phyloP scores from a whole-genome alignment of 2,888 invertebrate genomes.

The Tachina grossa region DNA sequence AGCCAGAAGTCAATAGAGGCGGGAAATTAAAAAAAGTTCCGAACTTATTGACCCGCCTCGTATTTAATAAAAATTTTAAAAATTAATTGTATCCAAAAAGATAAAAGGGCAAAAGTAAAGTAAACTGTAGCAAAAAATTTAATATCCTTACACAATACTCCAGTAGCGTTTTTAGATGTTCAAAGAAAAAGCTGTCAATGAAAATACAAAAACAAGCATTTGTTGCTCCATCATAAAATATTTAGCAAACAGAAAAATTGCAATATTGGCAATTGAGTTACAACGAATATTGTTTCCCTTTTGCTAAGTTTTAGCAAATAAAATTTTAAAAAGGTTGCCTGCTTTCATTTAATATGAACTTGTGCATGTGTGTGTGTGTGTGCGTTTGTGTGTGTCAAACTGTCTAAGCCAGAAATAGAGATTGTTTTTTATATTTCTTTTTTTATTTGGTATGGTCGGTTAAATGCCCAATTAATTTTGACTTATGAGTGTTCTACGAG shows the following conservation, averaged over 20 bases:
- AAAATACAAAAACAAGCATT: not conserved
- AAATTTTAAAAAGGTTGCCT: slow-evolving; percentile 21
- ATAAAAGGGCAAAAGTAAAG: not conserved
- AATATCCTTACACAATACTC: slow-evolving; percentile 6
- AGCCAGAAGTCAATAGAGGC: too few species aligned
- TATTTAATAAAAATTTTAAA: too few species aligned
- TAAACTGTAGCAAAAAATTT: not conserved
- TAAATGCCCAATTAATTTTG: slow-evolving; percentile 71
- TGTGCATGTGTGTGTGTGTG: too few species aligned
- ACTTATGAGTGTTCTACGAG: slow-evolving; percentile 64
- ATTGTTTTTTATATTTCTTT: not conserved
- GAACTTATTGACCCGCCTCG: too few species aligned
- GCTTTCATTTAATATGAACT: not conserved
- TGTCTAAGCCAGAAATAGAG: not conserved
- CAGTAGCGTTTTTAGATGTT: not conserved
- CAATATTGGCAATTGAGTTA: slow-evolving; percentile 54
- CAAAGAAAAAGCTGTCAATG: not conserved
- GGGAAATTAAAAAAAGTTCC: too few species aligned
- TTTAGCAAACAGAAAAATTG: not conserved
- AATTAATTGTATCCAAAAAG: not conserved
- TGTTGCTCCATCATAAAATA: not conserved
- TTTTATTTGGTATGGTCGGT: slow-evolving; percentile 57
- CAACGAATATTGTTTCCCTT: slow-evolving; percentile 31
- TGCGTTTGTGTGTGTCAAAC: not conserved
- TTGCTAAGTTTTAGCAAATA: slow-evolving; percentile 21